Conservation (phyloP, 2,888 invertebrate genomes). For the Eupithecia centaureata region DNA sequence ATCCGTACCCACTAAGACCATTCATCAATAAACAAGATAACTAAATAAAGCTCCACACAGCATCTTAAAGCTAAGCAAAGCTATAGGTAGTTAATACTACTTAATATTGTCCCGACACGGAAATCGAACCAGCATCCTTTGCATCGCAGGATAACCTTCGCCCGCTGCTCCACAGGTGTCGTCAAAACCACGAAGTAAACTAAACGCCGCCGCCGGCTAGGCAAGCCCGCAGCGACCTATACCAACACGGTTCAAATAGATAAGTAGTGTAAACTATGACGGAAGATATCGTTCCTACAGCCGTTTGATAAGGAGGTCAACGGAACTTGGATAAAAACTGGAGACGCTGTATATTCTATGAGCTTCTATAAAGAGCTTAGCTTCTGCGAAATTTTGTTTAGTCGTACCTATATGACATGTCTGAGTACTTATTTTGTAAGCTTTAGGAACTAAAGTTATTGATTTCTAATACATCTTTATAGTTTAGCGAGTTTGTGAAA, state of each 20-base stretch:
- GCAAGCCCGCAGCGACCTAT: slow-evolving; percentile 13
- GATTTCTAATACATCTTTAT: too few species aligned
- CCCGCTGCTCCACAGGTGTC: too few species aligned
- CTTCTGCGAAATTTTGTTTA: neutral
- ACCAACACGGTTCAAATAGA: slow-evolving; percentile 22
- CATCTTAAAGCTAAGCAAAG: too few species aligned
- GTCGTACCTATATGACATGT: neutral
- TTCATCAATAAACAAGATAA: too few species aligned
- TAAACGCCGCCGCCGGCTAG: neutral
- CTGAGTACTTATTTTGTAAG: too few species aligned
- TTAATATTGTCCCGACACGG: too few species aligned
- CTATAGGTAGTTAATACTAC: too few species aligned
- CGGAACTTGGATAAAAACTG: slow-evolving; percentile 11
- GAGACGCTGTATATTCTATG: neutral
- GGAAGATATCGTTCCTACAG: slow-evolving; percentile 1
- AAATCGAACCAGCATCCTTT: too few species aligned
- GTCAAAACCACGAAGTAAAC: neutral
- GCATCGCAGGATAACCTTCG: too few species aligned
- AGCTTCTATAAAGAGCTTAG: neutral
- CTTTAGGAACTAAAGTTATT: too few species aligned
- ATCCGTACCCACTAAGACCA: neutral
- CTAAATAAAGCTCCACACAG: too few species aligned
- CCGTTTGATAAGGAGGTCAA: slow-evolving; percentile 28
- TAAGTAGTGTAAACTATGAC: slow-evolving; percentile 24
- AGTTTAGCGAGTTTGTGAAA: too few species aligned